Conservation (phyloP, 2,888 invertebrate species). For the Hypomecis punctinalis region DNA sequence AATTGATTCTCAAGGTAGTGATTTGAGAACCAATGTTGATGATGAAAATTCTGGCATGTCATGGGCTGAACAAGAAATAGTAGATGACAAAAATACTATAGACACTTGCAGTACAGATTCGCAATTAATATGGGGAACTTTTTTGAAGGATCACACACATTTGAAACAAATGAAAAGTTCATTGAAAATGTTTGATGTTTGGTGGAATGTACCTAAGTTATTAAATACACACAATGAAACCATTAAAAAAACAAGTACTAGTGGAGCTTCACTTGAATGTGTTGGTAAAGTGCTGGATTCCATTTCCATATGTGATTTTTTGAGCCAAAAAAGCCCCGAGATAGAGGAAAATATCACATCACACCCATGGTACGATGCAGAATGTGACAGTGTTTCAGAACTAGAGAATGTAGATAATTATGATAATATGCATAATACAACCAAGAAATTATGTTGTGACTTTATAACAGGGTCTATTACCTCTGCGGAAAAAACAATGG, state of each 20-base stretch:
- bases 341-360: slow-evolving; percentile 52
- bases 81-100: slow-evolving; percentile 48
- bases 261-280: slow-evolving; percentile 50
- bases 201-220: slow-evolving; percentile 71
- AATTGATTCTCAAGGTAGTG: slow-evolving; percentile 51
- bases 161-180: slow-evolving; percentile 44
- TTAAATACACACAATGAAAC: slow-evolving; percentile 46
- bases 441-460: slow-evolving; percentile 60
- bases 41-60: slow-evolving; percentile 75
- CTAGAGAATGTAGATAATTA: slow-evolving; percentile 63
- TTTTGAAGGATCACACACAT: slow-evolving; percentile 50
- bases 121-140: slow-evolving; percentile 46
- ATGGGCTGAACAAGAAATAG: slow-evolving; percentile 64
- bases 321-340: slow-evolving; percentile 45
- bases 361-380: slow-evolving; percentile 64
- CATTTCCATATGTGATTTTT: slow-evolving; percentile 72
- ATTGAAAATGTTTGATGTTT: slow-evolving; percentile 59
- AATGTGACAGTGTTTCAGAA: slow-evolving; percentile 70
- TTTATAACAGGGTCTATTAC: slow-evolving; percentile 55
- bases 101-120: slow-evolving; percentile 38
- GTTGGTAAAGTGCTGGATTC: slow-evolving; percentile 65
- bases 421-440: slow-evolving; percentile 52
- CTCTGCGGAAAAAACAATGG: slow-evolving; percentile 52
- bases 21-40: slow-evolving; percentile 53
- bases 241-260: slow-evolving; percentile 40